Conservation (phyloP, 2,113 vertebrate species). For the Brachyhypopomus occidentalis region DNA sequence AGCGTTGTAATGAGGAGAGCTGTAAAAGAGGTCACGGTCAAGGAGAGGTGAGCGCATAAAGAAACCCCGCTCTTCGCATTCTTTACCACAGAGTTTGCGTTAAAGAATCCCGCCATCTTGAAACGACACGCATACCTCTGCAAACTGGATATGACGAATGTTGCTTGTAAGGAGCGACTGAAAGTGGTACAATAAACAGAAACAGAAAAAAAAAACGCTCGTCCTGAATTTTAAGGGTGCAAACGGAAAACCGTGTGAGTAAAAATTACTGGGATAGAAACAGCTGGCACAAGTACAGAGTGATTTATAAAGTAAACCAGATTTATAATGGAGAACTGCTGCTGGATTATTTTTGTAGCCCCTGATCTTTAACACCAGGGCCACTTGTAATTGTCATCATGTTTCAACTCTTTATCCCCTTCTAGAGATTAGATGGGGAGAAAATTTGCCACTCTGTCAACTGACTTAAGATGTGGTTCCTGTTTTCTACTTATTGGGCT, state of each 20-base stretch:
- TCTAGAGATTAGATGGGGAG: conserved; percentile 59
- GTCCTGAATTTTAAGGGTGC: conserved; percentile 66
- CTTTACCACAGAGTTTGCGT: conserved; percentile 53
- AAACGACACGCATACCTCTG: conserved; percentile 67
- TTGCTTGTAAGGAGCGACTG: conserved; percentile 54
- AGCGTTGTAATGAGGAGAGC: conserved; percentile 88
- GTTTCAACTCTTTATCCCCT: conserved; percentile 74
- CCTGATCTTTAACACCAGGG: conserved; percentile 60
- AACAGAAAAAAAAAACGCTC: conserved; percentile 45
- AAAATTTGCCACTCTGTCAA: conserved; percentile 56
- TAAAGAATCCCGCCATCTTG: conserved; percentile 58
- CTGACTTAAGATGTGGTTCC: not conserved
- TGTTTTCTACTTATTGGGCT: conserved; percentile 32
- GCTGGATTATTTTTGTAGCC: conserved; percentile 71
- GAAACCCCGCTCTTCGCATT: conserved; percentile 15
- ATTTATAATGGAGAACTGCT: conserved; percentile 68
- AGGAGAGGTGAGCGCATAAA: no score
- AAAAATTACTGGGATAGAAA: not conserved
- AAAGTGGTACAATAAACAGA: not conserved
- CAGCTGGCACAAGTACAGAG: conserved; percentile 71
- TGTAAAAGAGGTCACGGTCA: conserved; percentile 51
- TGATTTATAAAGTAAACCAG: conserved; percentile 72
- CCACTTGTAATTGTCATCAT: conserved; percentile 71
- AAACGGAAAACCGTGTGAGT: conserved; percentile 64
- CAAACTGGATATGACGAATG: conserved; percentile 74